Evolutionary conservation across 1,140 invertebrate genomes (phyloP).

Genomic region (Gonioctena quinquepunctata): DNA sequence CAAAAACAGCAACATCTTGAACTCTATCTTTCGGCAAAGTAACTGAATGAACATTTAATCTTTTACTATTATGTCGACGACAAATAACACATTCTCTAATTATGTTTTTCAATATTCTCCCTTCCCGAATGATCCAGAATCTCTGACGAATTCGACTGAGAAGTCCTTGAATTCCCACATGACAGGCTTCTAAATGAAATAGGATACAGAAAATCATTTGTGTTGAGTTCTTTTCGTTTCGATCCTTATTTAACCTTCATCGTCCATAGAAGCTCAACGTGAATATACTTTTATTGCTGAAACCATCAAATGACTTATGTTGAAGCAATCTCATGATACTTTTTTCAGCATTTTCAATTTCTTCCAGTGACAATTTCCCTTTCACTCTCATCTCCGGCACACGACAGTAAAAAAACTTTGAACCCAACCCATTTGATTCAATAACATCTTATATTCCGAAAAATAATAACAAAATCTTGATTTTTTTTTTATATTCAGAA

Average conservation of each 20-base stretch:
- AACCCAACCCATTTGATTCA: not conserved
- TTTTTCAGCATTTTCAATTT: not conserved
- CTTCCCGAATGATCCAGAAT: not conserved
- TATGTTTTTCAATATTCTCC: not conserved
- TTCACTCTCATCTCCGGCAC: not conserved
- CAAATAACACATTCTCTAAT: not conserved
- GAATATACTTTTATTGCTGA: not conserved
- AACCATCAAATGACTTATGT: not conserved
- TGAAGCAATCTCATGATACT: not conserved
- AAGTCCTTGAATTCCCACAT: not conserved
- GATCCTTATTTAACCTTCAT: not conserved
- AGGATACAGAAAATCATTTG: not conserved
- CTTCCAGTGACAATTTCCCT: not conserved
- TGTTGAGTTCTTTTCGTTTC: not conserved
- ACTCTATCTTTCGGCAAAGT: not conserved
- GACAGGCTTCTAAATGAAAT: not conserved
- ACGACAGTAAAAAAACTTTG: not conserved
- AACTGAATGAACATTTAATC: not conserved
- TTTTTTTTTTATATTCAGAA: not conserved
- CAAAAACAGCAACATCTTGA: not conserved
- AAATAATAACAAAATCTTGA: not conserved
- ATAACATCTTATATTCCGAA: not conserved
- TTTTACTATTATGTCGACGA: not conserved
- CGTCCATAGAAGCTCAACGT: not conserved
- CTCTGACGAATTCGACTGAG: not conserved